These are phyloP conservation scores for Cepaea hortensis DNA, from an alignment of 2,888 invertebrate genomes.

Conservation along the genomic window DNA sequence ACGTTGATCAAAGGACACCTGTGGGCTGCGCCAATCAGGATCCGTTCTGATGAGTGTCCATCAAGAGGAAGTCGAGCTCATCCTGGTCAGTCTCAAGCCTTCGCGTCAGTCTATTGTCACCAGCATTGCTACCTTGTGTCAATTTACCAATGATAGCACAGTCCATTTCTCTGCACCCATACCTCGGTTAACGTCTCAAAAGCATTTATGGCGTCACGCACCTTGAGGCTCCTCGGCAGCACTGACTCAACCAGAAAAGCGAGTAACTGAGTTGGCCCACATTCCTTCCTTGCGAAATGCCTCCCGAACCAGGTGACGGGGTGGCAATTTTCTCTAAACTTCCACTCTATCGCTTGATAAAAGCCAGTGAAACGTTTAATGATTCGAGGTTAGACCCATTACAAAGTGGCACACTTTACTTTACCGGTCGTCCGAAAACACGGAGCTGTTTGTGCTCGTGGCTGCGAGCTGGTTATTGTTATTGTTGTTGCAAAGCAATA, in stretches of 20 bases:
- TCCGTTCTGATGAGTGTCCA: neutral
- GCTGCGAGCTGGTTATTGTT: no score
- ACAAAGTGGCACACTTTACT: no score
- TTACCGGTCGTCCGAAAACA: no score
- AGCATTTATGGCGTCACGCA: neutral
- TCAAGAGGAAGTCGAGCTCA: slow-evolving; percentile 11
- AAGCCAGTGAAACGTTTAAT: neutral
- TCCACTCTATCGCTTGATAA: neutral
- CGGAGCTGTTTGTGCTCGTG: no score
- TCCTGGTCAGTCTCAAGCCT: slow-evolving; percentile 12
- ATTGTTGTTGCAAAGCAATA: no score
- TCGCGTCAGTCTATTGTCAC: neutral
- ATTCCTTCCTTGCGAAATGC: slow-evolving; percentile 5
- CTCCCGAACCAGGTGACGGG: slow-evolving; percentile 25
- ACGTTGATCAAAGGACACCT: no score
- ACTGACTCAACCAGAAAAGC: neutral
- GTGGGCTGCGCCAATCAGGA: no score
- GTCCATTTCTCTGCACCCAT: neutral
- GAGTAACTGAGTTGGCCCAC: neutral
- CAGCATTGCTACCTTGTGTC: slow-evolving; percentile 6
- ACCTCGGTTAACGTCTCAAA: neutral
- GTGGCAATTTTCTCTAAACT: neutral
- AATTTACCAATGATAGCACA: slow-evolving; percentile 14
- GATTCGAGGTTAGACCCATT: no score
- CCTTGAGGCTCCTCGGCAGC: neutral